Percentiles rank a stretch among this genome's conserved stretches.
Conservation (phyloP, 2,797 vertebrate genomes). For the Lacerta agilis region DNA sequence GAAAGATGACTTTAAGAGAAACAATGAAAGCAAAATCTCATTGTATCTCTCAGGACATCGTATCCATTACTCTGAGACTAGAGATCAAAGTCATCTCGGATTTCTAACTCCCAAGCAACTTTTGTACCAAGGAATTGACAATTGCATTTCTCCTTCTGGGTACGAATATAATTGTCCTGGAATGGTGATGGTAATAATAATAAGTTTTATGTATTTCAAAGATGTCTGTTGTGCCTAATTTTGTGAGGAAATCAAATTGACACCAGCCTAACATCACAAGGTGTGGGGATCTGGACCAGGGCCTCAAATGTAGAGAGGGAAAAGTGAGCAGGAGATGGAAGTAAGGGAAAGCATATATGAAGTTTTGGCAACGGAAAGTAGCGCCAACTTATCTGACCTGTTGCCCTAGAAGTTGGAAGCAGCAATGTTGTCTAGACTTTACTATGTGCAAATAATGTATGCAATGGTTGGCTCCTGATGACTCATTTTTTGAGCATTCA, state of each 20-base stretch:
- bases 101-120: conserved; percentile 47
- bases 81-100: conserved; percentile 53
- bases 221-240: background rate
- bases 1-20: conserved; percentile 11
- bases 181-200: background rate
- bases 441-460: no score
- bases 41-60: conserved; percentile 28
- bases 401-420: no score
- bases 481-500: no score
- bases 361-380: no score
- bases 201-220: background rate
- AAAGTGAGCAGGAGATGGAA: no score
- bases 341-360: no score
- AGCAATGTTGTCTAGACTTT: no score
- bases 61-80: conserved; percentile 46
- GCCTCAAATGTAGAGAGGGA: no score
- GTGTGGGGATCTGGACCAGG: no score
- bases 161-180: background rate
- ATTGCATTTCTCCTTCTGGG: background rate
- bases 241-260: background rate
- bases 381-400: no score
- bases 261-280: background rate
- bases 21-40: conserved; percentile 27
- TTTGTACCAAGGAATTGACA: background rate
- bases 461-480: no score